Conservation (phyloP, 92 coral and sea anemone species). For the Porites rus region DNA sequence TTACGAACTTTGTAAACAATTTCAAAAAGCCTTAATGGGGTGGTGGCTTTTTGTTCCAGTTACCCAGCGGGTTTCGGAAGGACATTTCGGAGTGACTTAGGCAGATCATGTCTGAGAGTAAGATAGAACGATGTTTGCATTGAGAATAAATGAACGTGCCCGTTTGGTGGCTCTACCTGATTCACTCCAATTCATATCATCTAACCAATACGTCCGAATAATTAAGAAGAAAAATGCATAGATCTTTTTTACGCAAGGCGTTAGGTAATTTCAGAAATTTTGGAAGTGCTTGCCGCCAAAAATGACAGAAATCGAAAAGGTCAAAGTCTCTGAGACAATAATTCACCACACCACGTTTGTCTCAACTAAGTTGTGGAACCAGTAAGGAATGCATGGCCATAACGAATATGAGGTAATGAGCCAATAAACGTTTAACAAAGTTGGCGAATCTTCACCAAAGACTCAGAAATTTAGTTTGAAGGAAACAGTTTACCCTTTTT, state of each 20-base stretch:
- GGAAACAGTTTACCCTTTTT: too few relatives aligned
- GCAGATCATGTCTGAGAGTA: neutral
- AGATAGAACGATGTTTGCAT: neutral
- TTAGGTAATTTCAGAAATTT: too few relatives aligned
- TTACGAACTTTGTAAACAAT: neutral
- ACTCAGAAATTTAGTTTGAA: neutral
- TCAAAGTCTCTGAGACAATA: neutral
- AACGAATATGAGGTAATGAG: too few relatives aligned
- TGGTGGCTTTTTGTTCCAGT: neutral
- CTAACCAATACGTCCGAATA: neutral
- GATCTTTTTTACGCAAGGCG: too few relatives aligned
- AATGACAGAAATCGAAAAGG: neutral
- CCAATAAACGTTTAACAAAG: too few relatives aligned
- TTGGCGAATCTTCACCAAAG: too few relatives aligned
- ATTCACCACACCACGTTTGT: neutral
- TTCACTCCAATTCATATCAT: neutral
- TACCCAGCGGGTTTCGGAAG: slow-evolving; percentile 9
- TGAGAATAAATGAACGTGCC: neutral
- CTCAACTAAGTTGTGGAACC: neutral
- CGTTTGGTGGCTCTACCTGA: neutral
- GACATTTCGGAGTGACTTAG: neutral
- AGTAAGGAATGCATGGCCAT: neutral
- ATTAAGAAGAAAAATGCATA: too few relatives aligned
- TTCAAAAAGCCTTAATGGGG: too few relatives aligned
- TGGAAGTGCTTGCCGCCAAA: neutral